Evolutionary conservation across 2,888 invertebrate species (phyloP), one percentile per base, ranked within the genome.

Genomic region (Phengaris alcon): DNA sequence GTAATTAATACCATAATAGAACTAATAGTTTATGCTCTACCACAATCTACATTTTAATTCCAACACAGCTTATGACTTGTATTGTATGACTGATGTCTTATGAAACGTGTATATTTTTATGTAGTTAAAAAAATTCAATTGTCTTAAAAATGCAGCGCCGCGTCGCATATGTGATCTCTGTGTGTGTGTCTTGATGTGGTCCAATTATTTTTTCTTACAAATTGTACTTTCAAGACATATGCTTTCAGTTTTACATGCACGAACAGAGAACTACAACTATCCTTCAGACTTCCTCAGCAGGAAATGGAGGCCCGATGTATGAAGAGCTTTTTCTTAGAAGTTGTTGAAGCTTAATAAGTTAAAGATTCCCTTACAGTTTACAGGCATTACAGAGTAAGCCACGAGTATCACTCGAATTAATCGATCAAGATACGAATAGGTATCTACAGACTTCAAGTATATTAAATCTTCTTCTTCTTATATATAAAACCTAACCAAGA

Each of bases 171-270:
- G 22, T 22, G 22, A 22, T 22, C 22, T 22, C 22, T 22, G 22
- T 22, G 22, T 22, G 22, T 22, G 22, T 22, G 22, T 22, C 22
- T 35, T 35, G 35, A 35, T 35, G 35, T 35, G 9, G 4, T 59
- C 4, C 2, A 8, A 59, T 15, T 9, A 8, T 9, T 59, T 54
- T 59, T 59, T 22, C 59, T 59, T 22, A 22, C 9, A 10, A 35
- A 35, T 48, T 48, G 8, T 48, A 64, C 2, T 13, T 44, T 44
- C 13, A 64, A 5, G 6, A 64, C 64, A 13, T 35, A 9, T 64
- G 64, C 35, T 64, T 64, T 64, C 13, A 64, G 64, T 64, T 64
- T 6, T 12, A 64, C 64, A 64, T 44, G 64, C 64, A 44, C 35
- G 64, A 64, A 10, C 64, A 12, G 64, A 64, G 35, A 64, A 35